Evolutionary conservation across 2,888 invertebrate species (phyloP).

Genomic region (Abrostola tripartita): DNA sequence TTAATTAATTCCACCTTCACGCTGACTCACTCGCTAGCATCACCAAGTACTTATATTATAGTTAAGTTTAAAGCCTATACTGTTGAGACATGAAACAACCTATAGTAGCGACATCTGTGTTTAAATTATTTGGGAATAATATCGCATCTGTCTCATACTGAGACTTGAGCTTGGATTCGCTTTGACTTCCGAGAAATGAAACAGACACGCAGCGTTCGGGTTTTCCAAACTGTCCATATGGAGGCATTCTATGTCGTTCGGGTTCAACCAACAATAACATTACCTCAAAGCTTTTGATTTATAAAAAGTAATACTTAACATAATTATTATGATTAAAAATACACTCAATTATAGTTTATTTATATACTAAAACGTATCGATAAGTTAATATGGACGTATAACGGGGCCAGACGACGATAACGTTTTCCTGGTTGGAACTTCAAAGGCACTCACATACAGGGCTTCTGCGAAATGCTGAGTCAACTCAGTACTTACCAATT

Average conservation of each 20-base stretch:
- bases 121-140: constrained; percentile 6
- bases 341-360: not conserved
- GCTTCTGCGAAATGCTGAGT: constrained; percentile 60
- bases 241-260: not conserved
- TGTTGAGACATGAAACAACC: constrained; percentile 19
- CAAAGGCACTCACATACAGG: constrained; percentile 32
- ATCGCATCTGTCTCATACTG: not conserved
- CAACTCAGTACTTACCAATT: constrained; percentile 44
- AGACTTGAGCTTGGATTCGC: constrained; percentile 1
- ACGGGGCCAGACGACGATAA: constrained; percentile 34
- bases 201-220: constrained; percentile 5
- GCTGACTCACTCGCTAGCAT: constrained; percentile 75
- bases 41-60: constrained; percentile 36
- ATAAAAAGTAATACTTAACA: not conserved
- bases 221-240: constrained; percentile 13
- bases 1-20: constrained; percentile 85
- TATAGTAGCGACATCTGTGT: constrained; percentile 46
- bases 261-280: not conserved
- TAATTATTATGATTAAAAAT: not conserved
- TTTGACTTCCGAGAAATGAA: constrained; percentile 21
- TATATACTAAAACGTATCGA: not conserved
- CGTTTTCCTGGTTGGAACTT: constrained; percentile 51
- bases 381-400: constrained; percentile 2
- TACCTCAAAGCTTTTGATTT: not conserved
- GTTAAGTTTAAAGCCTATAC: constrained; percentile 38